Conservation (phyloP, 2,888 invertebrate genomes). For the Scaeva pyrastri region DNA sequence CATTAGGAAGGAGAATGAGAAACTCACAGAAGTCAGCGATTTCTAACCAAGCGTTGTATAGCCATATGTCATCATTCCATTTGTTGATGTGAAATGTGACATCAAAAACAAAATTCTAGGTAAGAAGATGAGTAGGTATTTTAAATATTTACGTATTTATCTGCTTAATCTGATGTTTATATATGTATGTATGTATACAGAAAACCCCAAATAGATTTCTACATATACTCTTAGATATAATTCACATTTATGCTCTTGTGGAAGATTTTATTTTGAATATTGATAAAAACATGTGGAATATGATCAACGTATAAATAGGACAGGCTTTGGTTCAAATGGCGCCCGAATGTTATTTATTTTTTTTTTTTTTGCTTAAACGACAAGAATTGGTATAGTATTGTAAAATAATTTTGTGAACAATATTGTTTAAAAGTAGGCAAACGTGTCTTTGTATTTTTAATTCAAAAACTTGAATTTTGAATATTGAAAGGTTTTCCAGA, state of each 20-base stretch:
- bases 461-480: too few species aligned
- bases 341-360: background rate
- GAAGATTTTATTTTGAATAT: background rate
- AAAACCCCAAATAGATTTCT: too few species aligned
- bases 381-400: background rate
- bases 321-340: background rate
- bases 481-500: too few species aligned
- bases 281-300: slow-evolving; percentile 12
- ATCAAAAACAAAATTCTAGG: slow-evolving; percentile 19
- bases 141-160: slow-evolving; percentile 24
- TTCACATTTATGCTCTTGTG: slow-evolving; percentile 20
- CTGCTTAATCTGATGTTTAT: slow-evolving; percentile 19
- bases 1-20: slow-evolving; percentile 32
- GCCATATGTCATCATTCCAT: slow-evolving; percentile 42
- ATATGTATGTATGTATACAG: too few species aligned
- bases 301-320: background rate
- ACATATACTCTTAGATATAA: slow-evolving; percentile 12
- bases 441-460: too few species aligned
- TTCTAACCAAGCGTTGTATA: slow-evolving; percentile 48
- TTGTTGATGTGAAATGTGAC: slow-evolving; percentile 25
- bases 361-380: background rate
- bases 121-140: slow-evolving; percentile 3
- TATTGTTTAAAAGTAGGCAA: too few species aligned
- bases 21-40: slow-evolving; percentile 43
- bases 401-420: background rate